phyloP scores from a whole-genome alignment of 1,140 invertebrate species.

The Ceratina japonica region DNA sequence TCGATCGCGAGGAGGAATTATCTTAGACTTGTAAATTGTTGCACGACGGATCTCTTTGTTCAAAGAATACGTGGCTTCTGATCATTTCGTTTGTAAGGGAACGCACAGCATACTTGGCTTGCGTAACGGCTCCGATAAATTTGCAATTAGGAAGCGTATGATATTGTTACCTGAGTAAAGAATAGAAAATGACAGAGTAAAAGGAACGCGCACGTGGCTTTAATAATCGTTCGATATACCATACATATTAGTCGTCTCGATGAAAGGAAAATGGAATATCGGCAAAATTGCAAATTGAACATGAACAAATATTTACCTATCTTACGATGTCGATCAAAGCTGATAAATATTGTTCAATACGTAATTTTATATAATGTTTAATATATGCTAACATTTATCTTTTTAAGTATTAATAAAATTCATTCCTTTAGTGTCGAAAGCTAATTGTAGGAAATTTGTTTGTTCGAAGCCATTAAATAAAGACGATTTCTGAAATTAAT shows the following conservation, averaged over 20 bases:
- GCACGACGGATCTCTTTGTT: background rate
- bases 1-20: background rate
- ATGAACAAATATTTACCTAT: too few species aligned
- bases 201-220: too few species aligned
- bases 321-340: too few species aligned
- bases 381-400: too few species aligned
- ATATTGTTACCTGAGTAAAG: background rate
- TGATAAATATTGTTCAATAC: too few species aligned
- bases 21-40: background rate
- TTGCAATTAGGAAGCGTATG: background rate
- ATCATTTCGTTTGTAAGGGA: background rate
- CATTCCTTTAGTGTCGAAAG: background rate
- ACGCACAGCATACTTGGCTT: background rate
- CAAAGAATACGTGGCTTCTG: background rate
- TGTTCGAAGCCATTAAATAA: background rate
- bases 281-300: background rate
- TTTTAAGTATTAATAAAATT: too few species aligned
- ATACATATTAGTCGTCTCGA: background rate
- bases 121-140: background rate
- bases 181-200: too few species aligned
- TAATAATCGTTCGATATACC: background rate
- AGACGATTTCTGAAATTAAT: slow-evolving; percentile 47
- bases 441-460: background rate
- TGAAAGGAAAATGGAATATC: background rate
- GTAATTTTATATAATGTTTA: too few species aligned